Evolutionary conservation across 2,797 vertebrate species (phyloP).

Genomic region (Pampus argenteus): DNA sequence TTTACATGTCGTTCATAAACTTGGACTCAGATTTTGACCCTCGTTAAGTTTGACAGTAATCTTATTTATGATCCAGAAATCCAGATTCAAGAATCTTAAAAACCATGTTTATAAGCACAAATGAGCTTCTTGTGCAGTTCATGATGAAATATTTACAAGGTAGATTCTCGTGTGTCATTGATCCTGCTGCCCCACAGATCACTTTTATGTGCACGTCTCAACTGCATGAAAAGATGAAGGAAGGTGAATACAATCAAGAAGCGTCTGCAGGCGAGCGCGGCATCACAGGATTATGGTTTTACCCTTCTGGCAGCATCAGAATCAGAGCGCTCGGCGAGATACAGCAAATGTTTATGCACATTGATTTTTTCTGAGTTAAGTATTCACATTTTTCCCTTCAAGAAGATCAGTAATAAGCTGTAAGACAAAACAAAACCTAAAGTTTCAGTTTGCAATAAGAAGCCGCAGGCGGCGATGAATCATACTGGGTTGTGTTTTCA

Average conservation of each 20-base stretch:
- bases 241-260: conserved; percentile 26
- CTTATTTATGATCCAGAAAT: background rate
- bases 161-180: conserved; percentile 38
- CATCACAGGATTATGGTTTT: conserved; percentile 49
- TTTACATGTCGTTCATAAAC: too few species aligned
- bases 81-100: background rate
- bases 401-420: too few species aligned
- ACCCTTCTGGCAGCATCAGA: conserved; percentile 55
- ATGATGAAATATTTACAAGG: conserved; percentile 55
- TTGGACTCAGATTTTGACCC: too few species aligned
- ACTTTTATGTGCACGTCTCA: conserved; percentile 29
- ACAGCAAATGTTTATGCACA: conserved; percentile 8
- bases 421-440: too few species aligned
- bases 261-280: conserved; percentile 42
- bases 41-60: background rate
- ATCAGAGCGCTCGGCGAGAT: conserved; percentile 47
- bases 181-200: conserved; percentile 31
- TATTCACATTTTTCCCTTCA: conserved; percentile 19
- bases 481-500: too few species aligned
- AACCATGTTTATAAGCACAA: conserved; percentile 17
- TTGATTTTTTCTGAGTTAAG: conserved; percentile 27
- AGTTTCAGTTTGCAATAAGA: too few species aligned
- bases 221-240: conserved; percentile 39
- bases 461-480: too few species aligned
- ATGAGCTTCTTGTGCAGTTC: background rate